Percentiles rank a stretch among this genome's conserved stretches.
phyloP scores from a whole-genome alignment of 2,113 vertebrate species.

The Charadrius vociferus region DNA sequence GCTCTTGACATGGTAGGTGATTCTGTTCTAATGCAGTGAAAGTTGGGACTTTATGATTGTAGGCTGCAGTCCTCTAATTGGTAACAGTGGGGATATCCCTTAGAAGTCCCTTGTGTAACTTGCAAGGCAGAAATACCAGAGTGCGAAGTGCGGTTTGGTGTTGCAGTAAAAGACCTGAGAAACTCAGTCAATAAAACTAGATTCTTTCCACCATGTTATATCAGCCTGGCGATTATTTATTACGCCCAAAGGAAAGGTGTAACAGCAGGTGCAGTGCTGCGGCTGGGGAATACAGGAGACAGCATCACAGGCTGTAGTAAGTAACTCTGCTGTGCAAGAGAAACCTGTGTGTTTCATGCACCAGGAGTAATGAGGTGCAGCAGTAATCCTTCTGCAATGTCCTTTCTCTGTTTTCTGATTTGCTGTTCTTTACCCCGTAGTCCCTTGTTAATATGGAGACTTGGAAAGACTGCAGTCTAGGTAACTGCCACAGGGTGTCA shows the following conservation, averaged over 20 bases:
- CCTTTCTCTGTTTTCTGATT: background rate
- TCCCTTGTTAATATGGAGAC: background rate
- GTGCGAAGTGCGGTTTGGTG: background rate
- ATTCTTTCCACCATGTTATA: background rate
- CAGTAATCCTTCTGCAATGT: background rate
- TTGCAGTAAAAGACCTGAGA: background rate
- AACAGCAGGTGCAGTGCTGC: accelerated
- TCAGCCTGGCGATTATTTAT: background rate
- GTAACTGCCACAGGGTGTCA: slow-evolving; percentile 43
- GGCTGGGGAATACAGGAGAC: too few species aligned
- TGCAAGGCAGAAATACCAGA: background rate
- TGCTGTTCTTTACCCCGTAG: background rate
- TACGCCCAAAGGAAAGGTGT: background rate
- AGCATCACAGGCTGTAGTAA: background rate
- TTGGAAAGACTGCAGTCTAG: background rate
- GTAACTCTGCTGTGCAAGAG: background rate
- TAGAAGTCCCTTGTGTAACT: background rate
- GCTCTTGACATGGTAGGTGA: background rate
- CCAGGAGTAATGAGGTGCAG: background rate
- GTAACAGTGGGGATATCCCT: background rate
- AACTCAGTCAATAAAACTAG: background rate
- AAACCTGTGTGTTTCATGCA: background rate
- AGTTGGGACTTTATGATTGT: background rate
- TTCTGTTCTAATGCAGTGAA: background rate
- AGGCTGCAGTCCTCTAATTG: background rate